Base-by-base conservation (phyloP, 2,113 vertebrate species). In the Panthera uncia region DNA sequence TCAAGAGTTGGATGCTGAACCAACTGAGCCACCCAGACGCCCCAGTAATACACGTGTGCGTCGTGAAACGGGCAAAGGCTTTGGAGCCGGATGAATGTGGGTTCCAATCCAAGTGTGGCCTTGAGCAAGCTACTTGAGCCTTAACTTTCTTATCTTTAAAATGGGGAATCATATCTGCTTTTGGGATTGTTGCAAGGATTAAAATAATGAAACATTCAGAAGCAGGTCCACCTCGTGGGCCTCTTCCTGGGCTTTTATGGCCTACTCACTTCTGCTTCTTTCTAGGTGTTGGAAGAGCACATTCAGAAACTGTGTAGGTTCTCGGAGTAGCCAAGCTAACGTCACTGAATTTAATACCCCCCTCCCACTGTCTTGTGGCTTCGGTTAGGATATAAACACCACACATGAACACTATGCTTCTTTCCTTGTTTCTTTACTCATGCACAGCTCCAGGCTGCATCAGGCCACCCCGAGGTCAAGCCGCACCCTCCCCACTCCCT, bases 91-190 rank as follows among this genome's bases (percentile, higher is more conserved):
- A 36, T 14, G 14, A 41, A 50, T 0, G 0, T 36, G 79, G 63
- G 73, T 88, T 93, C 84, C 61, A 92, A 57, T 89, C 27, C 61
- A 52, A 89, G 13, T 38, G 29, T 31, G 33, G 45, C 13, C 61
- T 38, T 36, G 48, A 15, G 66, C 12, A 16, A 84, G 29, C 19
- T 48, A 10, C 50, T 48, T 71, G 52, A 87, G 25, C 21, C 41
- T 90, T 69, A 41, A 69, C 25, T 29, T 93, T 83, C 84, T 74
- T 21, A 78, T 79, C 78, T 94, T 88, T 94, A 25, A 89, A 73
- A 89, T 82, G n/a, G 18, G 36, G 5, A 76, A 74, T 90, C 4
- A 61, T 11, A 38, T 15, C 55, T 69, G 57, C 6, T 71, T 80
- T 63, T 78, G 38, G 25, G 9, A n/a, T 45, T 81, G 16, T 81